Evolutionary conservation across 2,888 invertebrate species (phyloP).

Genomic region (Epinotia demarniana): DNA sequence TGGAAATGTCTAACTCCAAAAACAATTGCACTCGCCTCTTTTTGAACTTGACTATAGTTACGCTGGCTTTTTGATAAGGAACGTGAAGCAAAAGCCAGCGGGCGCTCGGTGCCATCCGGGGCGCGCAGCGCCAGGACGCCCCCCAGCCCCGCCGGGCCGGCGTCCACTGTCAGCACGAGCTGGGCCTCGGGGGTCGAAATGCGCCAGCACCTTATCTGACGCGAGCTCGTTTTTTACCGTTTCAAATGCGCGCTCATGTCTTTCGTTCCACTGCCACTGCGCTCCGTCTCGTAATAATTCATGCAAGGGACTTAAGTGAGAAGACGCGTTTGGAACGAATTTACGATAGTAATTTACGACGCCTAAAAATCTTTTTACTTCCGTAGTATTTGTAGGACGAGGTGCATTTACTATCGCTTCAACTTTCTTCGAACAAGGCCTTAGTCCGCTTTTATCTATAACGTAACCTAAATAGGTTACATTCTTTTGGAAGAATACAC

Average conservation of each 20-base stretch:
- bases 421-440: too few species aligned
- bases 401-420: too few species aligned
- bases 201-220: slow-evolving; percentile 44
- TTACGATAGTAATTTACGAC: too few species aligned
- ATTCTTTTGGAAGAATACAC: not conserved
- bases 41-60: slow-evolving; percentile 49
- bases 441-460: not conserved
- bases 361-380: too few species aligned
- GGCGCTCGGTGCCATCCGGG: not conserved
- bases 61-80: slow-evolving; percentile 38
- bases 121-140: not conserved
- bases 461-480: not conserved
- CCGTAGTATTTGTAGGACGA: too few species aligned
- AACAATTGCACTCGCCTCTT: slow-evolving; percentile 48
- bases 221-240: slow-evolving; percentile 39
- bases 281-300: too few species aligned
- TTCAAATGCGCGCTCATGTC: slow-evolving; percentile 7
- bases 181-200: slow-evolving; percentile 43
- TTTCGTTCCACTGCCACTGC: too few species aligned
- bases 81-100: slow-evolving; percentile 43
- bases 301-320: not conserved
- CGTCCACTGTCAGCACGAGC: slow-evolving; percentile 14
- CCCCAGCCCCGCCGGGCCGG: slow-evolving; percentile 7
- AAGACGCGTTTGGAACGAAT: too few species aligned
- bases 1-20: slow-evolving; percentile 47